Evolutionary conservation across 2,797 vertebrate genomes (phyloP), one percentile per base, ranked within the genome.

Genomic region (Nannoperca obscura): DNA sequence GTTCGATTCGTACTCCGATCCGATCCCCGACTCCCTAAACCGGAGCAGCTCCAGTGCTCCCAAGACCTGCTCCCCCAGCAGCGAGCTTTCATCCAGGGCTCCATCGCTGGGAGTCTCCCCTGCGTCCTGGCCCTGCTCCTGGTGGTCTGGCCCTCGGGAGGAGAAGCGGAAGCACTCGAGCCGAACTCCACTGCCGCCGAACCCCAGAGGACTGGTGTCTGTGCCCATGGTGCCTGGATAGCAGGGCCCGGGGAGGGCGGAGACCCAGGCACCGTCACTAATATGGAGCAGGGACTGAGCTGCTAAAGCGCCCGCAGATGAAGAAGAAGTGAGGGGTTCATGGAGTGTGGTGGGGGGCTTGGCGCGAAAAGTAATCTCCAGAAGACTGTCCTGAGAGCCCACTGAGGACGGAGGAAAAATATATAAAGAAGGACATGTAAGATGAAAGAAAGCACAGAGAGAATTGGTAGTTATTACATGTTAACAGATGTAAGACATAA

Each of bases 381-480:
- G 93, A 86, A 99, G 96, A 85, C 98, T 99, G 95, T 99, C 98
- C 94, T 98, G 98, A 55, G 98, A 99, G 58, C 97, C 97, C 92
- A 96, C 98, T 99, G 90, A 60, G 38, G 19, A 77, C 9, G 38
- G 36, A 69, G 36, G 50, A n/a, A 71, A 49, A 12, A 40, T 19
- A 24, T 36, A 14, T 59, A 55, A 66, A 13, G 49, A n/a, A 11
- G 20, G 17, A 55, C 46, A 67, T 15, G 8, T 59, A 17, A 44
- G 38, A 67, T 34, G 19, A 78, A 47, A 75, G 1, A 60, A 38
- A 68, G 11, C 19, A 70, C 47, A 71, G 38, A 80, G 22, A 86
- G 15, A 40, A 47, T 64, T 34, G 60, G 46, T 20, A 12, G n/a
- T 20, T 52, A 69, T 46, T 52, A 20, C 38, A 76, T 47, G 17